A percentile compares a stretch with the other conserved stretches of the same genome.
Conservation (phyloP, 1,140 invertebrate species). For the Lepidurus packardi region DNA sequence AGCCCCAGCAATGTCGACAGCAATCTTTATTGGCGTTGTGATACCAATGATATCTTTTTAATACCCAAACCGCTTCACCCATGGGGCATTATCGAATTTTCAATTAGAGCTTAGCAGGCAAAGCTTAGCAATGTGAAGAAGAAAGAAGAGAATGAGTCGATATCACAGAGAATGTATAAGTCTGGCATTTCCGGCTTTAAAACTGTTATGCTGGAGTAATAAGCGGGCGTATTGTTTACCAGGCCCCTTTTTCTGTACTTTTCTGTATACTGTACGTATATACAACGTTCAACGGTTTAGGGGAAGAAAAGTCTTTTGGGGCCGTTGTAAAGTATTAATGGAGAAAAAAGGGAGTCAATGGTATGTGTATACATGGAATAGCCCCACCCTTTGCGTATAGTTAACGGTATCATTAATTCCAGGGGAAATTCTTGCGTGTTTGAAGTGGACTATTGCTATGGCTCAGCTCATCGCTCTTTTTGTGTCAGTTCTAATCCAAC, state of each 20-base stretch:
- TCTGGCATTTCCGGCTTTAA: too few species aligned
- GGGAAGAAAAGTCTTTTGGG: background rate
- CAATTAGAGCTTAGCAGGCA: background rate
- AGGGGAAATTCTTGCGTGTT: slow-evolving; percentile 12
- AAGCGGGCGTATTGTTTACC: too few species aligned
- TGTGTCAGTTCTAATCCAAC: slow-evolving; percentile 4
- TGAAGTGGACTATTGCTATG: background rate
- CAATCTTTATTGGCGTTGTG: background rate
- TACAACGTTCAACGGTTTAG: background rate
- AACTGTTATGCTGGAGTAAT: too few species aligned
- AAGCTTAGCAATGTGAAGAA: background rate
- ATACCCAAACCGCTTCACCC: background rate
- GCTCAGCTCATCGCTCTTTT: slow-evolving; percentile 13
- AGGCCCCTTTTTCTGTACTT: too few species aligned
- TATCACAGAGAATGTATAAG: too few species aligned
- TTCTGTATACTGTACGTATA: background rate
- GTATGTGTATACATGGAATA: background rate
- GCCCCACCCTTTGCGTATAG: slow-evolving; percentile 16
- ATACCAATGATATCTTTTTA: background rate
- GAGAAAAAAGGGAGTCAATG: background rate
- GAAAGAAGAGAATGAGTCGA: background rate
- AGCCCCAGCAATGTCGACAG: background rate
- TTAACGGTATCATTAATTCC: slow-evolving; percentile 4
- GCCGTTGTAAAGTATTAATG: background rate
- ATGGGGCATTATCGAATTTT: background rate